Evolutionary conservation across 2,888 invertebrate species (phyloP), one percentile per base, ranked within the genome.

Genomic region (Conus canariensis): DNA sequence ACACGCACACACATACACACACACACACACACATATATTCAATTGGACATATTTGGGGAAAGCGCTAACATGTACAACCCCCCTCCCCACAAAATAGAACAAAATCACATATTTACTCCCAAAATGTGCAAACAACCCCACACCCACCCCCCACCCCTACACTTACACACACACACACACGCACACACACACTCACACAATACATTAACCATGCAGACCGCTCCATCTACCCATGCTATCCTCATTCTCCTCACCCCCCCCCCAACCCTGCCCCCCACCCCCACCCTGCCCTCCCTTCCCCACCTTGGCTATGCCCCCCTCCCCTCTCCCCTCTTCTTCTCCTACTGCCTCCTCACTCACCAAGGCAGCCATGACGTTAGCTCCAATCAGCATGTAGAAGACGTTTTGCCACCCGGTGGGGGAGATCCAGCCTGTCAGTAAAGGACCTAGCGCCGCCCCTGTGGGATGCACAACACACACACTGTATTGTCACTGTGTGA

Each of bases 401-500:
- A 99, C 99, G 95, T 98, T 97, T 85, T 97, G 97, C 99, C 99
- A 99, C n/a, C 94, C 93, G 92, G 97, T 96, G 86, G 95, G 95
- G 0, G 98, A 98, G 16, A 97, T 88, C 98, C 99, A 4, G 98
- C 99, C 96, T 1, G 96, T 95, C 90, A 99, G 95, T 93, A 99
- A 97, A 0, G 99, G 99, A 0, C 99, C 99, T 45, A 99, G 97
- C 0, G 99, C 99, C 85, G 99, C 99, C 90, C 99, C 98, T 98
- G 95, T 9, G 91, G 80, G 22, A n/a, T n/a, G 10, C 10, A 45
- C 3, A 45, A 45, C 45, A 45, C 80, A 80, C 30, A 80, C 80
- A 77, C 80, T 6, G 19, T 64, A 7, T 7, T 14, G 16, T 16
- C 60, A 64, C 60, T 16, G 10, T 10, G 60, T 64, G 10, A 64